Base-by-base conservation (phyloP, 2,113 vertebrate genomes). In the Hymenochirus boettgeri region DNA sequence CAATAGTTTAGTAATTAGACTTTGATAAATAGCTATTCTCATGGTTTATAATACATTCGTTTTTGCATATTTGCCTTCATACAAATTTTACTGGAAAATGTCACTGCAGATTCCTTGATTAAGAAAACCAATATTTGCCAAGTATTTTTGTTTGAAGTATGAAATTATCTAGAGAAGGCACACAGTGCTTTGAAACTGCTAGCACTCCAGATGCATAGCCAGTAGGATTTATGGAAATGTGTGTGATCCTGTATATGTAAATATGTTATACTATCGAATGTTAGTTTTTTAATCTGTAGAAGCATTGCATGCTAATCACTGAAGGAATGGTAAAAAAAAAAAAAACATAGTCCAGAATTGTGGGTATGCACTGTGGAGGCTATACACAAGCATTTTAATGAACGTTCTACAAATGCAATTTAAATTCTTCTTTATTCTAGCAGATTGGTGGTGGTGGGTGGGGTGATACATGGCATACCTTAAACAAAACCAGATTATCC, bases 191-290 rank as follows among this genome's bases (percentile, higher is more conserved):
- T 66, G 46, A 58, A 51, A 66, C 46, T 25, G 63, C 23, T 37
- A 51, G 29, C 22, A 51, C 54, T 50, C 27, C 26, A 65, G 63
- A 58, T 57, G 27, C 37, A 33, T 58, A 51, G 54, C 53, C 63
- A 58, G 55, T 58, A 51, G 54, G 53, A 58, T 51, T 50, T 37
- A 35, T 58, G 42, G 26, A 37, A 13, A 3, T 51, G 27, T 51
- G 27, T 66, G 46, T 66, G 54, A 66, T 66, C 35, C 45, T 58
- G 55, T 66, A 24, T 39, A 37, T 51, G 55, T 39, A 66, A 58
- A 66, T 25, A 57, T 55, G 13, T n/a, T n/a, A n/a, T n/a, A n/a
- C n/a, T n/a, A n/a, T n/a, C n/a, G n/a, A n/a, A n/a, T n/a, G n/a
- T n/a, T n/a, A n/a, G n/a, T n/a, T n/a, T n/a, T n/a, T n/a, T n/a